Evolutionary conservation across 2,888 invertebrate genomes (phyloP), one percentile per base, ranked within the genome.

Genomic region (Cancer borealis): DNA sequence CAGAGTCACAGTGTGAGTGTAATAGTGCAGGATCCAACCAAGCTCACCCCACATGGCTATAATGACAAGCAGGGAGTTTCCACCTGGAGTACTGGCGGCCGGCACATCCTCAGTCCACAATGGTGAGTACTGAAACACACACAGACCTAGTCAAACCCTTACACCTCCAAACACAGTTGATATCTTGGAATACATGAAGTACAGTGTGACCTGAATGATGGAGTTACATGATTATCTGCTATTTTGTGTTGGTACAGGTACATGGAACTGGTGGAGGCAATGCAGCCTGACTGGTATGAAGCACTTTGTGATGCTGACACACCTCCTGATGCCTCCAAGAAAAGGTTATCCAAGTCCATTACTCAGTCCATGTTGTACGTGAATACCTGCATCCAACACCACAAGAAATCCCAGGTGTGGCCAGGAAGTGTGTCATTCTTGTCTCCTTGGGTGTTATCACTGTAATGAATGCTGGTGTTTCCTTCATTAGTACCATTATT

Each of bases 281-380:
- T 98, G 96, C 97, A 97, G 96, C 98, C 99, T 79, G 98, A 98
- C 96, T 97, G 98, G 96, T 98, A 98, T 97, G 97, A 98, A 96
- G 97, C 98, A 21, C 97, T 99, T 96, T 98, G 98, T 96, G 99
- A 99, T 97, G 97, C 98, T 79, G 98, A 98, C 96, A 98, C 98
- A 87, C 97, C 98, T 96, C 96, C 97, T 10, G 97, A 97, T 79
- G 98, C 98, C 96, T 97, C 98, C 0, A 97, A 97, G 91, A 99
- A 98, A 96, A 97, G 98, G 94, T 96, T 98, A 21, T 96, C 96
- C 0, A 98, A 98, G 96, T 97, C 98, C 5, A 97, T 98, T 0
- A 97, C 98, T 60, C 97, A 98, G 95, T 98, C 98, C 17, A 97
- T 97, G 94, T 96, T 96, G 45, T 97, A 98, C 96, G 97, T 98